Base-by-base conservation (phyloP, 2,797 vertebrate species). In the Octomys mimax region DNA sequence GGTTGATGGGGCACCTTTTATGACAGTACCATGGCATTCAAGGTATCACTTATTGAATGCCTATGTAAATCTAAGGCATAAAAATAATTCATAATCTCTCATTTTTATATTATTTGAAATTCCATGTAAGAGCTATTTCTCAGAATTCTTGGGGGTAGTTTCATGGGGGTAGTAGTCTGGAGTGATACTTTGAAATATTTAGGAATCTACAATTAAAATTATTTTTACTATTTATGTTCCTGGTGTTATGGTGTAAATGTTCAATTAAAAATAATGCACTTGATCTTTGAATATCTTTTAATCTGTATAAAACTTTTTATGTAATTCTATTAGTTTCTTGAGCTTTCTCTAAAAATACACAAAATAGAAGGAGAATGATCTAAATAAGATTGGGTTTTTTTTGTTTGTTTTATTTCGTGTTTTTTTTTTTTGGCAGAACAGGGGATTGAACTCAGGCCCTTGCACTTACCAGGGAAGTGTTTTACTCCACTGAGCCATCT, bases 171-270 rank as follows among this genome's bases (percentile, higher is more conserved):
- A 87, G 36, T 70, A 54, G 70, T 90, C 62, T 84, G 78, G 18
- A 79, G 21, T 66, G 46, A 92, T 57, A 68, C 85, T 79, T 79
- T 57, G 49, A 13, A 78, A 83, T 83, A 73, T 92, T 92, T 92
- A 73, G n/a, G 22, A 78, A 94, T 42, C 49, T 73, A 87, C 62
- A 92, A 84, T 92, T 92, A 83, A 89, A 85, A 64, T 82, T 89
- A 83, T 71, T 75, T 75, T 92, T 87, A 46, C 62, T 73, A 33
- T 83, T 95, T 83, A 62, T 12, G 71, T 80, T 39, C 13, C 54
- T 54, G 78, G 18, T 64, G 26, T 12, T 70, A 77, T 85, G 73
- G 77, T n/a, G 1, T 64, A 86, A 78, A 89, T 80, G 16, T 92
- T 89, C 42, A 85, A 36, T 78, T 83, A 75, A 66, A 89, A 94